Evolutionary conservation across 2,797 vertebrate species (phyloP).

Genomic region (Spatula versicolor): DNA sequence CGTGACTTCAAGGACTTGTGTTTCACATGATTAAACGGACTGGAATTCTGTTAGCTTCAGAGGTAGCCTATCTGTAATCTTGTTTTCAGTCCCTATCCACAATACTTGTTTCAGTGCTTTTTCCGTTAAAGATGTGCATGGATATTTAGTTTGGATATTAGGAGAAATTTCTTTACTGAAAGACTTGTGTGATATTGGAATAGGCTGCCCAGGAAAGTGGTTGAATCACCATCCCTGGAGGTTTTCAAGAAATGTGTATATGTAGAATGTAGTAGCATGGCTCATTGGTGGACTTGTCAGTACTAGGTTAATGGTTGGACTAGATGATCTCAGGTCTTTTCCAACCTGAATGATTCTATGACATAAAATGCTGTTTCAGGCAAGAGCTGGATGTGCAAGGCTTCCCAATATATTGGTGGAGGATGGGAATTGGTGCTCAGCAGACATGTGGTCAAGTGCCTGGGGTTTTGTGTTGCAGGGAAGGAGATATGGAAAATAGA

Average conservation of each 20-base stretch:
- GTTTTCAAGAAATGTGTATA: too few species aligned
- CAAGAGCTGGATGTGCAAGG: background rate
- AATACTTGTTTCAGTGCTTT: background rate
- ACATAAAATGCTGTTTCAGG: background rate
- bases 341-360: too few species aligned
- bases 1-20: background rate
- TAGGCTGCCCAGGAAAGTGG: too few species aligned
- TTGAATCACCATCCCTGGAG: too few species aligned
- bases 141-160: too few species aligned
- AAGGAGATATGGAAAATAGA: background rate
- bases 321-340: too few species aligned
- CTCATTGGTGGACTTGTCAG: too few species aligned
- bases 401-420: background rate
- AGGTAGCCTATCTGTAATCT: background rate
- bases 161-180: too few species aligned
- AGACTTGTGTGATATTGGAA: too few species aligned
- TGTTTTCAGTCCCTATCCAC: background rate
- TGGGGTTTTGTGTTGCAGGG: background rate
- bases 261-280: too few species aligned
- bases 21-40: background rate
- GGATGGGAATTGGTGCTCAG: background rate
- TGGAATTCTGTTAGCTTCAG: background rate
- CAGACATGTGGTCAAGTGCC: accelerated
- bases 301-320: too few species aligned
- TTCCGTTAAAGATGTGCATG: background rate